Percentiles rank a stretch among this genome's conserved stretches.
phyloP scores from a whole-genome alignment of 2,797 vertebrate species.

The Cynodonichthys magdalenae region DNA sequence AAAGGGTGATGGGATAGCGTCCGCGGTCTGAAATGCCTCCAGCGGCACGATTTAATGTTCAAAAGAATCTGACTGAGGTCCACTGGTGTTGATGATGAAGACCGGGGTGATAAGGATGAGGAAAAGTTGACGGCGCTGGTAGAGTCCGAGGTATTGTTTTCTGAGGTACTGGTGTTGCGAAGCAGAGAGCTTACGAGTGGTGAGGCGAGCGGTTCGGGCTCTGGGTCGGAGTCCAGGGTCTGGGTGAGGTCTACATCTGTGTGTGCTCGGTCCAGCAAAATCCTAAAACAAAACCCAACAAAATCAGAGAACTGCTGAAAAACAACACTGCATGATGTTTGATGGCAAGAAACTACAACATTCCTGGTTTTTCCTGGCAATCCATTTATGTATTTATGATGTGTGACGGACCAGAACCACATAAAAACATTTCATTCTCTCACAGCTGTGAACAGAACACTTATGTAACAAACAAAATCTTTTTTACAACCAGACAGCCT shows the following conservation, averaged over 20 bases:
- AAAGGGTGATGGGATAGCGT: constrained; percentile 91
- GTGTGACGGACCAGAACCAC: constrained; percentile 11
- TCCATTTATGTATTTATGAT: constrained; percentile 23
- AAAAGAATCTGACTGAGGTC: constrained; percentile 96
- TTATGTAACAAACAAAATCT: constrained; percentile 27
- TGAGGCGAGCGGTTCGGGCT: constrained; percentile 82
- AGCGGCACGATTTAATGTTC: constrained; percentile 97
- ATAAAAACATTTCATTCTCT: background rate
- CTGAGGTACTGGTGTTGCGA: constrained; percentile 93
- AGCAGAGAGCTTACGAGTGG: constrained; percentile 78
- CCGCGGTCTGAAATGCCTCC: constrained; percentile 99
- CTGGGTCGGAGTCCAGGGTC: constrained; percentile 87
- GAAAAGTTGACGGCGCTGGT: constrained; percentile 51
- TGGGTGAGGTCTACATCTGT: constrained; percentile 87
- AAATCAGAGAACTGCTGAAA: background rate
- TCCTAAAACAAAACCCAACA: constrained; percentile 71
- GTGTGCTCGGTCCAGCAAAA: constrained; percentile 92
- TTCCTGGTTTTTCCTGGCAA: background rate
- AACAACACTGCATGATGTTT: background rate
- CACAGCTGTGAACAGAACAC: constrained; percentile 7
- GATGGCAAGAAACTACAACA: background rate
- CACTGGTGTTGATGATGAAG: constrained; percentile 71
- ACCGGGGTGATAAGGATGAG: constrained; percentile 40
- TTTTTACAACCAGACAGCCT: constrained; percentile 1
- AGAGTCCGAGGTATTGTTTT: constrained; percentile 82